Percentiles rank a stretch among this genome's conserved stretches.
phyloP scores from a whole-genome alignment of 2,888 invertebrate species.

The Megastigmus dorsalis region DNA sequence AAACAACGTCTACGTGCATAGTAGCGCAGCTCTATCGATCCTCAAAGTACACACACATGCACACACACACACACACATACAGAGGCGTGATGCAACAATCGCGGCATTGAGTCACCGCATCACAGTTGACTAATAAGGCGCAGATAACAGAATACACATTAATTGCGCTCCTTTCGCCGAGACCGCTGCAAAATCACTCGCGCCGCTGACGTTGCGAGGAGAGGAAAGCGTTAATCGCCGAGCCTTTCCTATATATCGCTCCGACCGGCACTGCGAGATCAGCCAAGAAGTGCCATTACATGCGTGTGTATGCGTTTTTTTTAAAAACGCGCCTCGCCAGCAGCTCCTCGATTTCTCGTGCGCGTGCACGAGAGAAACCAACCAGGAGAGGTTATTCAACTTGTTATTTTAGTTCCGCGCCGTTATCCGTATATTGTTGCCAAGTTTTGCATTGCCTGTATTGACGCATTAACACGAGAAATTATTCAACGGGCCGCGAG shows the following conservation, averaged over 20 bases:
- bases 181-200: conserved; percentile 11
- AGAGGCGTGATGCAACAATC: conserved; percentile 22
- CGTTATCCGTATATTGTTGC: conserved; percentile 63
- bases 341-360: conserved; percentile 16
- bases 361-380: conserved; percentile 20
- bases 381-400: conserved; percentile 65
- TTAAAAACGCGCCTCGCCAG: neutral
- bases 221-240: conserved; percentile 35
- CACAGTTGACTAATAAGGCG: neutral
- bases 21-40: too few relatives aligned
- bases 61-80: too few relatives aligned
- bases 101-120: conserved; percentile 2
- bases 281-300: too few relatives aligned
- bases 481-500: conserved; percentile 14
- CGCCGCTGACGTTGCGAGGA: neutral
- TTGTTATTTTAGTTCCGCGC: conserved; percentile 62
- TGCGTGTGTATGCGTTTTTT: too few relatives aligned
- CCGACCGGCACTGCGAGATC: too few relatives aligned
- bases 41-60: too few relatives aligned
- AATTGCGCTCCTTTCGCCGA: conserved; percentile 22
- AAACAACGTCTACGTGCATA: too few relatives aligned
- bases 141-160: conserved; percentile 4
- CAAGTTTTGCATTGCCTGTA: conserved; percentile 36
- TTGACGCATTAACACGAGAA: neutral
- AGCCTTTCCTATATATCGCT: too few relatives aligned